phyloP scores from a whole-genome alignment of 1,140 invertebrate genomes.

The Dendrolimus kikuchii region DNA sequence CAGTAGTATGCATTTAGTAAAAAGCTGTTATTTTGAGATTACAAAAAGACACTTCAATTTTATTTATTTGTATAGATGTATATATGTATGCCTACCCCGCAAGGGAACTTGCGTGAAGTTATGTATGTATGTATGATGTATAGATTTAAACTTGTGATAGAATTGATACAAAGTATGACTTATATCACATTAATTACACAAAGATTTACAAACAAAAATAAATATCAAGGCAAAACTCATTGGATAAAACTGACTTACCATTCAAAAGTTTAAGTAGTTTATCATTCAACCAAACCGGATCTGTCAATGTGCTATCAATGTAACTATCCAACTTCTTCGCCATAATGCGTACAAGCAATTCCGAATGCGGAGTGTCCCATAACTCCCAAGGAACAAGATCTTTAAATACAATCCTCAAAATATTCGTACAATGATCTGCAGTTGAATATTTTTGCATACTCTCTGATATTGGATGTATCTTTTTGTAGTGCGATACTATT shows the following conservation, averaged over 20 bases:
- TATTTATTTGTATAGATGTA: no score
- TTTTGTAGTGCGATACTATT: slow-evolving; percentile 49
- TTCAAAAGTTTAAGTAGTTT: slow-evolving; percentile 44
- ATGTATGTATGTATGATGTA: no score
- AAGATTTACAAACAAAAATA: no score
- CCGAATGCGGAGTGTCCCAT: slow-evolving; percentile 77
- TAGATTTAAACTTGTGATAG: no score
- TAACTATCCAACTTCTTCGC: slow-evolving; percentile 73
- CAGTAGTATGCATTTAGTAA: no score
- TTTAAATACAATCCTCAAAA: slow-evolving; percentile 73
- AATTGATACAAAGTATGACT: no score
- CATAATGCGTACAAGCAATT: slow-evolving; percentile 75
- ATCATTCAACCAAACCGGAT: slow-evolving; percentile 73
- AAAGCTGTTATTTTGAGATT: no score
- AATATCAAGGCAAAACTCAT: background rate
- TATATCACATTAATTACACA: no score
- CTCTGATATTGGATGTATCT: slow-evolving; percentile 40
- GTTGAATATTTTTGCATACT: slow-evolving; percentile 54
- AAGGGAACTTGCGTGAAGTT: no score
- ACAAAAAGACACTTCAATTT: no score
- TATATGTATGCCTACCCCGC: no score
- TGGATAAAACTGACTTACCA: slow-evolving; percentile 12
- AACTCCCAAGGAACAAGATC: slow-evolving; percentile 79
- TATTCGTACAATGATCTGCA: slow-evolving; percentile 74
- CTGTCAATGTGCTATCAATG: slow-evolving; percentile 59